Percentiles rank a stretch among this genome's conserved stretches.
These are phyloP conservation scores for Allygus modestus DNA, from an alignment of 2,888 invertebrate genomes.

Conservation along the genomic window DNA sequence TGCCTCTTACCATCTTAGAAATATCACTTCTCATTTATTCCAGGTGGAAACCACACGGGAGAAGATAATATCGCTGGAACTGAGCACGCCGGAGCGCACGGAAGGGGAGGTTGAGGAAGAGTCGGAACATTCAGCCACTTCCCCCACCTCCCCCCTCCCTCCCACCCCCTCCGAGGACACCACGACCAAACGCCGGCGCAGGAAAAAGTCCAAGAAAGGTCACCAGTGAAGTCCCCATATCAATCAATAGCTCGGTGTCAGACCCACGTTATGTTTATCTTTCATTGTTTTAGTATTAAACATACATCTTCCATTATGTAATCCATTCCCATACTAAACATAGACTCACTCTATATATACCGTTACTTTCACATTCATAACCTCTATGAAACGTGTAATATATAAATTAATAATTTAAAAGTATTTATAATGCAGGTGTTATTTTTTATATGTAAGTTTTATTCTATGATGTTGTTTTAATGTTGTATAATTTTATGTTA, in stretches of 20 bases:
- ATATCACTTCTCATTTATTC: background rate
- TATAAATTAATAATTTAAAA: conserved; percentile 23
- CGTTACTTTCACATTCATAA: conserved; percentile 39
- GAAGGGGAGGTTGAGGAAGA: conserved; percentile 62
- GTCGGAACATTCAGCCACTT: conserved; percentile 56
- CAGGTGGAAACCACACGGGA: conserved; percentile 95
- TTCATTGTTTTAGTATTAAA: conserved; percentile 28
- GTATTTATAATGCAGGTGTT: conserved; percentile 51
- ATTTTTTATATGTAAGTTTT: conserved; percentile 46
- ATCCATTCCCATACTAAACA: conserved; percentile 48
- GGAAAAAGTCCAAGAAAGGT: conserved; percentile 59
- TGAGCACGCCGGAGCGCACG: conserved; percentile 80
- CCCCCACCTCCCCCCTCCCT: conserved; percentile 60
- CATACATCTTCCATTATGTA: conserved; percentile 48
- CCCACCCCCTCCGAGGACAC: conserved; percentile 48
- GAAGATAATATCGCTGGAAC: conserved; percentile 93
- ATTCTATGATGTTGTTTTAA: conserved; percentile 50
- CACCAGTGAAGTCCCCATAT: conserved; percentile 20
- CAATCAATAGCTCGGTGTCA: background rate
- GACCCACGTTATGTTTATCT: background rate
- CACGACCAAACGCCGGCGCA: conserved; percentile 47
- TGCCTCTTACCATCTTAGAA: background rate
- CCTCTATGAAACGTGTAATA: conserved; percentile 6
- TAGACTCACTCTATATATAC: conserved; percentile 38
- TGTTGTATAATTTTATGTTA: conserved; percentile 59